These are phyloP conservation scores for Asobara japonica DNA, from an alignment of 1,140 invertebrate species.

Conservation along the genomic window DNA sequence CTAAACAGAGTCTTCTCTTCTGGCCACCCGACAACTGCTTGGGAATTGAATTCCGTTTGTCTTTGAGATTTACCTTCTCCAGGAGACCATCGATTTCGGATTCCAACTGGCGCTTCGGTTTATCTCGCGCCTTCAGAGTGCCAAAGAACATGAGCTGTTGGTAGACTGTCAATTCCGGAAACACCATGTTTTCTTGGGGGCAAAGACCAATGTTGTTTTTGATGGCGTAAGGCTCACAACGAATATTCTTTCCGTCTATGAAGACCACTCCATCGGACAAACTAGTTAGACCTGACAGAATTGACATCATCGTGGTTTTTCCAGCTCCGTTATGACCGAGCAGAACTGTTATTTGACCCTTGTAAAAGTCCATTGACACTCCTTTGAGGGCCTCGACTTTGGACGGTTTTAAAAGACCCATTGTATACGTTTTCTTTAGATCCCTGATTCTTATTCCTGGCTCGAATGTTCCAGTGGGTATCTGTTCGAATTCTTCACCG, in stretches of 20 bases:
- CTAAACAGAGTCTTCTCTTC: conserved; percentile 76
- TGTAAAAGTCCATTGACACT: conserved; percentile 73
- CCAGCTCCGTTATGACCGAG: conserved; percentile 88
- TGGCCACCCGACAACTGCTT: conserved; percentile 75
- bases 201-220: conserved; percentile 79
- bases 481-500: conserved; percentile 54
- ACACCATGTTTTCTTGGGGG: conserved; percentile 95
- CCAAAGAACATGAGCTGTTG: conserved; percentile 92
- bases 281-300: conserved; percentile 70
- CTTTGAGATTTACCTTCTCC: conserved; percentile 68
- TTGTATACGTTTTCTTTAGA: conserved; percentile 57
- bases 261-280: conserved; percentile 72
- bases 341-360: conserved; percentile 75
- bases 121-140: conserved; percentile 60
- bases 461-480: conserved; percentile 37
- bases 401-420: conserved; percentile 46
- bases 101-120: conserved; percentile 44
- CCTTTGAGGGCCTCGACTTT: conserved; percentile 59
- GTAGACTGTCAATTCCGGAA: conserved; percentile 87
- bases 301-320: conserved; percentile 83
- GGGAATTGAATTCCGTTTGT: conserved; percentile 69
- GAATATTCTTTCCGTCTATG: conserved; percentile 74
- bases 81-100: conserved; percentile 63
- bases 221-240: conserved; percentile 62
- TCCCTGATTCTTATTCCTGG: conserved; percentile 61